These are phyloP conservation scores for Morpho helenor DNA, from an alignment of 2,888 invertebrate species.

Conservation along the genomic window DNA sequence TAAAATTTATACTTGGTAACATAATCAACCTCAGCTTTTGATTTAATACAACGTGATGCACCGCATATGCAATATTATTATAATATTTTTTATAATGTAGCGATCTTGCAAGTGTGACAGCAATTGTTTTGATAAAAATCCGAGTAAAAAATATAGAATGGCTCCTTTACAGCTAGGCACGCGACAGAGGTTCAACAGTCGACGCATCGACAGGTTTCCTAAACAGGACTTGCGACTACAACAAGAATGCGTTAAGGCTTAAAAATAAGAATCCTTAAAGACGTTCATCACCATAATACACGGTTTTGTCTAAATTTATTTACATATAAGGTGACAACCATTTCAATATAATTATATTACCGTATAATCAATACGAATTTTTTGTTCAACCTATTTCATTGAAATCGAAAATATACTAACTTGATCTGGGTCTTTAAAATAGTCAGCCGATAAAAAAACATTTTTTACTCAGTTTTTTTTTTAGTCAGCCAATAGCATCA, in stretches of 20 bases:
- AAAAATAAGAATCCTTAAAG: slow-evolving; percentile 41
- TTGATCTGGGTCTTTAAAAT: background rate
- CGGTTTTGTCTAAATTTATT: slow-evolving; percentile 18
- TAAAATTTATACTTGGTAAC: too few species aligned
- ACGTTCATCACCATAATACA: slow-evolving; percentile 29
- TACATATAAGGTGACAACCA: slow-evolving; percentile 7
- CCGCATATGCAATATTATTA: too few species aligned
- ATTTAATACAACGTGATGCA: too few species aligned
- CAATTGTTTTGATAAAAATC: background rate
- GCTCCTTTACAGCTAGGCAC: slow-evolving; percentile 47
- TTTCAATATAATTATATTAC: slow-evolving; percentile 9
- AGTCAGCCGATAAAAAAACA: background rate
- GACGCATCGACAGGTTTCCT: slow-evolving; percentile 57
- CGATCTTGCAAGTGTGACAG: too few species aligned
- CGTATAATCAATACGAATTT: slow-evolving; percentile 8
- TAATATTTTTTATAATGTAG: too few species aligned
- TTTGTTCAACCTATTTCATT: slow-evolving; percentile 6
- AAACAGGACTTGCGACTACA: slow-evolving; percentile 44
- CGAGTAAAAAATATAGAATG: slow-evolving; percentile 1
- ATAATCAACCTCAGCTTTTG: too few species aligned
- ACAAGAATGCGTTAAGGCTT: slow-evolving; percentile 45
- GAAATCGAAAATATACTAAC: slow-evolving; percentile 1
- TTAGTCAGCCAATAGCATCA: slow-evolving; percentile 24
- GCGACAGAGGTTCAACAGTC: slow-evolving; percentile 45
- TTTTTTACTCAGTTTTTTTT: too few species aligned